Evolutionary conservation across 2,888 invertebrate species (phyloP), one percentile per base, ranked within the genome.

Genomic region (Phanerotoma sp.): DNA sequence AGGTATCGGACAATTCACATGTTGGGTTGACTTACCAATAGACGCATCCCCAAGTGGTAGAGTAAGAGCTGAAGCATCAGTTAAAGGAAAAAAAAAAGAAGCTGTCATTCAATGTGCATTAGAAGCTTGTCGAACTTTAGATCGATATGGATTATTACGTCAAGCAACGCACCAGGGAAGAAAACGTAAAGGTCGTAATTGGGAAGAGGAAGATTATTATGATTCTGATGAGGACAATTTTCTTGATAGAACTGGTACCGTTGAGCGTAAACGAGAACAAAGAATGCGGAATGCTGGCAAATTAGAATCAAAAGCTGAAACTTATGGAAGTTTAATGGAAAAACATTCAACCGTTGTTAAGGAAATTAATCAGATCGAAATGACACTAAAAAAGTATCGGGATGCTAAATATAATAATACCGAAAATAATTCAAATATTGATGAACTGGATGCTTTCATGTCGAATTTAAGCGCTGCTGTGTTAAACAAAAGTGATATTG

Each of bases 141-240:
- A 99, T 75, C 81, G 91, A 32, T 86, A 91, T 55, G 96, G 95
- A 0, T 80, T 96, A 13, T 79, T 98, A 54, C 77, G 95, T 13
- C 91, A 93, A 76, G 86, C 95, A 0, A 89, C 85, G 67, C 94
- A 95, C 73, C 93, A 93, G 75, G 87, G 90, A 0, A 84, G 88
- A n/a, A 88, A 92, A 54, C 82, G 88, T 1, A 93, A 91, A 74
- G 78, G 82, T 9, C 86, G 87, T 63, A 86, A 89, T 65, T 90
- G 91, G 85, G 85, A 87, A 67, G 91, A 91, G 3, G 91, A 96
- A 69, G 97, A 96, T 77, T 95, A 83, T 73, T 95, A 94, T 75
- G 92, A 93, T 65, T 93, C 93, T 1, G 96, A 99, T 69, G 98
- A 99, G 57, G 98, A 99, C 76, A 90, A 89, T 18, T 99, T 91